A percentile compares a stretch with the other conserved stretches of the same genome.
Evolutionary conservation across 1,140 invertebrate species (phyloP).

Genomic region (Aplysia californica): DNA sequence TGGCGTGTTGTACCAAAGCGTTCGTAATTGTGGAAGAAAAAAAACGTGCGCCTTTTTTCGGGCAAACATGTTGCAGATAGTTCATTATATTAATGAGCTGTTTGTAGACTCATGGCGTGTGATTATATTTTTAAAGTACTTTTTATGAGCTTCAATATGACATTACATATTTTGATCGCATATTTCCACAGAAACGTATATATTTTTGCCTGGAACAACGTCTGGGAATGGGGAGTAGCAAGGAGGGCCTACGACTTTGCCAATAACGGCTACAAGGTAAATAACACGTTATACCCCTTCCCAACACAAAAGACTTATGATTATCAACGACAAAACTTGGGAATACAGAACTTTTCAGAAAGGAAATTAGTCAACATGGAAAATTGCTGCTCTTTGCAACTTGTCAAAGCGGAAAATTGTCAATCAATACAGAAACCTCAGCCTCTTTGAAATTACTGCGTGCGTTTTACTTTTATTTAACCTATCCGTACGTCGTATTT

Average conservation of each 20-base stretch:
- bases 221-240: conserved; percentile 57
- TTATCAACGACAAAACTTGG: neutral
- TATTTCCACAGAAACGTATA: conserved; percentile 43
- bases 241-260: conserved; percentile 55
- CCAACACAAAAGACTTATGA: neutral
- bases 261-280: conserved; percentile 59
- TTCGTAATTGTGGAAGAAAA: too few species aligned
- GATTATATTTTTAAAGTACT: too few species aligned
- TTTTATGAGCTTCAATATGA: too few species aligned
- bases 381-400: neutral
- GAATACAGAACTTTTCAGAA: neutral
- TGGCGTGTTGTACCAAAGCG: too few species aligned
- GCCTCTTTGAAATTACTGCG: too few species aligned
- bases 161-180: conserved; percentile 1
- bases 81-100: too few species aligned
- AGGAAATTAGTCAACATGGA: neutral
- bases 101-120: too few species aligned
- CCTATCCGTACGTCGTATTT: too few species aligned
- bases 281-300: neutral
- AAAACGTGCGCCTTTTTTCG: too few species aligned
- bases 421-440: neutral
- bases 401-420: too few species aligned
- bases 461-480: too few species aligned
- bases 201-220: conserved; percentile 52
- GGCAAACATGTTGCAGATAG: too few species aligned